phyloP scores from a whole-genome alignment of 2,113 vertebrate genomes.

The Oostethus manadensis region DNA sequence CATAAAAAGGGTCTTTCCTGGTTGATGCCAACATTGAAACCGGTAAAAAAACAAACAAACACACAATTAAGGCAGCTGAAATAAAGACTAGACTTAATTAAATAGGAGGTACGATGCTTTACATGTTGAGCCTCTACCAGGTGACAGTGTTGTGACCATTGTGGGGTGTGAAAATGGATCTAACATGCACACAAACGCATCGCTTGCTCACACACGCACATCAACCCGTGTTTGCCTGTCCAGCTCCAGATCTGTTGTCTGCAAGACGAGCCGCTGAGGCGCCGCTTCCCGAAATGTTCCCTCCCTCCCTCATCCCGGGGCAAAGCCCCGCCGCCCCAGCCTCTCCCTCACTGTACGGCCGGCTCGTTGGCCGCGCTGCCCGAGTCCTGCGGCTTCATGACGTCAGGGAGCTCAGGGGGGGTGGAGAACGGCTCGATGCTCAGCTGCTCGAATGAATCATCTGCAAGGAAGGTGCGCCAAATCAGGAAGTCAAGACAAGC shows the following conservation, averaged over 20 bases:
- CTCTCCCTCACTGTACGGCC: slow-evolving; percentile 80
- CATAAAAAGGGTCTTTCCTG: slow-evolving; percentile 54
- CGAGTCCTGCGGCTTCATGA: slow-evolving; percentile 91
- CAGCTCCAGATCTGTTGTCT: slow-evolving; percentile 33
- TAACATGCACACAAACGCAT: slow-evolving; percentile 49
- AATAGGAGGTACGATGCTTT: slow-evolving; percentile 65
- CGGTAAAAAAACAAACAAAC: slow-evolving; percentile 19
- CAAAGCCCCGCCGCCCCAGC: slow-evolving; percentile 18
- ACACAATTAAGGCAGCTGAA: slow-evolving; percentile 46
- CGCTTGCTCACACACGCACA: slow-evolving; percentile 29
- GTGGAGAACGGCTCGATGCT: slow-evolving; percentile 85
- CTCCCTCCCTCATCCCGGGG: not conserved
- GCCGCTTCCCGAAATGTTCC: slow-evolving; percentile 33
- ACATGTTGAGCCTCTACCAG: slow-evolving; percentile 47
- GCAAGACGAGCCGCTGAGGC: slow-evolving; percentile 32
- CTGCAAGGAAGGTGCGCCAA: slow-evolving; percentile 49
- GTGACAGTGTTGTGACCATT: slow-evolving; percentile 64
- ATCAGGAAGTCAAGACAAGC: not conserved
- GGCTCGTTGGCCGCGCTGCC: slow-evolving; percentile 85
- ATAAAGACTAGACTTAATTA: slow-evolving; percentile 60
- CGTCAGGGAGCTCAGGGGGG: slow-evolving; percentile 86
- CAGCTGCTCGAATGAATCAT: slow-evolving; percentile 82
- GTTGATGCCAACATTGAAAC: slow-evolving; percentile 39
- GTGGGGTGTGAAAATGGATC: slow-evolving; percentile 58
- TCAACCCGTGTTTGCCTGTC: slow-evolving; percentile 37